Conservation (phyloP, 2,797 vertebrate genomes). For the Pelodytes ibericus region DNA sequence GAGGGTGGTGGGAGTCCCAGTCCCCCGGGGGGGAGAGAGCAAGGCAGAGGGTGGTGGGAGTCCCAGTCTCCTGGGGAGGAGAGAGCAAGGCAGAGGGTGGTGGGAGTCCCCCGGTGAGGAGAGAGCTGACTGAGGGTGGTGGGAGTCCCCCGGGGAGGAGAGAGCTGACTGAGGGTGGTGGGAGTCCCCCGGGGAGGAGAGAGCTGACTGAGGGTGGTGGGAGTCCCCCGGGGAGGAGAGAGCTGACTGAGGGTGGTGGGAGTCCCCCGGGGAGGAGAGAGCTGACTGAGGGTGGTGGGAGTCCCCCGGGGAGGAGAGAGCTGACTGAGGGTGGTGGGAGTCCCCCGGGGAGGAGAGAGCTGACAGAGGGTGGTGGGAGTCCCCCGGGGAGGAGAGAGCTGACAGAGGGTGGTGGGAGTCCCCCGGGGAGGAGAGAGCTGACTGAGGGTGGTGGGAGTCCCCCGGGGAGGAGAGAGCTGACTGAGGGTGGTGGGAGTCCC, state of each 20-base stretch:
- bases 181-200: too few species aligned
- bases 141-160: background rate
- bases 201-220: background rate
- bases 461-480: background rate
- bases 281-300: slow-evolving; percentile 5
- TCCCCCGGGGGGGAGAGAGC: too few species aligned
- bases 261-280: too few species aligned
- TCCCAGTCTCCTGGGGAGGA: background rate
- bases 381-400: too few species aligned
- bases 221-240: background rate
- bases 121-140: too few species aligned
- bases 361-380: background rate
- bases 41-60: background rate
- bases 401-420: background rate
- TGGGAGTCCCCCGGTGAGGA: too few species aligned
- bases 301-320: background rate
- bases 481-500: slow-evolving; percentile 7
- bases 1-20: slow-evolving; percentile 7
- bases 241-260: background rate
- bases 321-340: slow-evolving; percentile 15
- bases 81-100: background rate
- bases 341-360: too few species aligned
- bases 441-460: background rate
- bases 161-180: background rate
- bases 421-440: too few species aligned